Percentiles rank a stretch among this genome's conserved stretches.
Conservation (phyloP, 1,140 invertebrate genomes). For the Pseudomyrmex sp. region DNA sequence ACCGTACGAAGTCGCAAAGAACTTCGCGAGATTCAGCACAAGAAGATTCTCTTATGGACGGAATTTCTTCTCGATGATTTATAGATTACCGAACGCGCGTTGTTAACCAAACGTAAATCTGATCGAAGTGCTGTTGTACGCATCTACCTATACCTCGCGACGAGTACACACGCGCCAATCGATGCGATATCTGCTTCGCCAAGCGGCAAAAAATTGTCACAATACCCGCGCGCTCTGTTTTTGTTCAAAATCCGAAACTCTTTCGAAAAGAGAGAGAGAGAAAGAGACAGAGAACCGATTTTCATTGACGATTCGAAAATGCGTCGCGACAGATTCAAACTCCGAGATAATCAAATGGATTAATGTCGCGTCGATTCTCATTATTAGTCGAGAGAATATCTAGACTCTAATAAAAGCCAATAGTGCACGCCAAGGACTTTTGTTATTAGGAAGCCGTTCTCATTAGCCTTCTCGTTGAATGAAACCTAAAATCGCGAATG, state of each 20-base stretch:
- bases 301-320: conserved; percentile 2
- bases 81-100: background rate
- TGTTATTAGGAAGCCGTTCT: conserved; percentile 20
- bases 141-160: background rate
- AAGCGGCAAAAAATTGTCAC: background rate
- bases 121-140: background rate
- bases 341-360: conserved; percentile 27
- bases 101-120: too few species aligned
- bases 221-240: background rate
- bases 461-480: conserved; percentile 2
- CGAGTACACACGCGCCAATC: background rate
- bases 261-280: background rate
- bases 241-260: background rate
- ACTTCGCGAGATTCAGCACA: background rate
- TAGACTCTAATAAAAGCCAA: conserved; percentile 14
- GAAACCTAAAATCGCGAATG: conserved; percentile 22
- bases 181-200: background rate
- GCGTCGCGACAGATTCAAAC: background rate
- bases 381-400: conserved; percentile 36
- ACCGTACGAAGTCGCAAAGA: background rate
- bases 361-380: conserved; percentile 41
- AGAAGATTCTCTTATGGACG: background rate
- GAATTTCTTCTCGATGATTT: background rate
- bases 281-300: too few species aligned
- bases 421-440: conserved; percentile 7